Evolutionary conservation across 2,888 invertebrate genomes (phyloP).

Genomic region (Ectemnius cavifrons): DNA sequence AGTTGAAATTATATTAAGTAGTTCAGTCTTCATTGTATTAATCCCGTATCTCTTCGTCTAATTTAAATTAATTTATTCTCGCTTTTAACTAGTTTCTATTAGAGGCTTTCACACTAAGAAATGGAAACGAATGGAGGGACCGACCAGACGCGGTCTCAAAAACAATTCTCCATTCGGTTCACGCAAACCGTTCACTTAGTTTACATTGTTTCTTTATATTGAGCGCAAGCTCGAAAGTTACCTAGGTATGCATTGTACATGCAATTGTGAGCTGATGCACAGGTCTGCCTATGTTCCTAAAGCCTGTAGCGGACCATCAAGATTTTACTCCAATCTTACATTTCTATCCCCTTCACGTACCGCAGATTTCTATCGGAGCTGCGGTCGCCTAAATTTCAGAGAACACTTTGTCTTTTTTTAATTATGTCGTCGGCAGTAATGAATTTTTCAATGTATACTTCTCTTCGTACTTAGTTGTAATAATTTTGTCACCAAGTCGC

Average conservation of each 20-base stretch:
- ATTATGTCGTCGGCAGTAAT: conserved; percentile 24
- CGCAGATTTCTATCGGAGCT: no score
- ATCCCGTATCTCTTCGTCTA: conserved; percentile 46
- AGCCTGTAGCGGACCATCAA: conserved; percentile 39
- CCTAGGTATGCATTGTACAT: conserved; percentile 46
- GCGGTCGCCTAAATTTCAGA: no score
- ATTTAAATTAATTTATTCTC: conserved; percentile 64
- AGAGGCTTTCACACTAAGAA: conserved; percentile 56
- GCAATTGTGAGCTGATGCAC: conserved; percentile 39
- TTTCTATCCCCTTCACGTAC: conserved; percentile 7
- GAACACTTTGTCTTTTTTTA: conserved; percentile 27
- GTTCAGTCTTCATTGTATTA: conserved; percentile 28
- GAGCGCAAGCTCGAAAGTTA: conserved; percentile 48
- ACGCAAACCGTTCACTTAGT: conserved; percentile 26
- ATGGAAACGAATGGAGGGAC: conserved; percentile 35
- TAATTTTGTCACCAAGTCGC: conserved; percentile 36
- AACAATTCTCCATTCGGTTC: conserved; percentile 26
- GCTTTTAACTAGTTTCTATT: conserved; percentile 42
- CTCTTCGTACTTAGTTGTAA: conserved; percentile 38
- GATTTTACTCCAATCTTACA: conserved; percentile 16
- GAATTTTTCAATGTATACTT: conserved; percentile 28
- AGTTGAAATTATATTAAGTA: conserved; percentile 10
- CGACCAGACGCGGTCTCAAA: conserved; percentile 14
- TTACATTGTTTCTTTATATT: conserved; percentile 36
- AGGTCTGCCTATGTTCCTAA: conserved; percentile 53